phyloP scores from a whole-genome alignment of 2,888 invertebrate species.

The Drosophila differens region DNA sequence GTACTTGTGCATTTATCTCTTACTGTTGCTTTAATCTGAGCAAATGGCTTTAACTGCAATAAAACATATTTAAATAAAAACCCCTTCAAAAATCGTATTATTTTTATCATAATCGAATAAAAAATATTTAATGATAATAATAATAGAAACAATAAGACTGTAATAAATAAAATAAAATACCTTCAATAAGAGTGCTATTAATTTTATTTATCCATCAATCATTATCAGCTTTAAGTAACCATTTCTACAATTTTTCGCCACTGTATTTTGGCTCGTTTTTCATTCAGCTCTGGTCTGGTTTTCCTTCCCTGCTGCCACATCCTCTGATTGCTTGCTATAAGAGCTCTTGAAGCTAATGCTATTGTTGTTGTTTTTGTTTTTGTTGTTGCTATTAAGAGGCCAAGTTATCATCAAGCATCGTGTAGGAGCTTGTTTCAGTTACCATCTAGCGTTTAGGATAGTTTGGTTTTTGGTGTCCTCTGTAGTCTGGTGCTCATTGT shows the following conservation, averaged over 20 bases:
- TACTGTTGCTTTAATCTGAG: background rate
- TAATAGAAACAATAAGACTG: background rate
- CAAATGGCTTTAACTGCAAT: background rate
- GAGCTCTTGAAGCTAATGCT: slow-evolving; percentile 7
- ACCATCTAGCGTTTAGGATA: slow-evolving; percentile 33
- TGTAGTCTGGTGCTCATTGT: slow-evolving; percentile 27
- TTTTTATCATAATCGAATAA: background rate
- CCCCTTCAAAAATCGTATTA: background rate
- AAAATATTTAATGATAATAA: background rate
- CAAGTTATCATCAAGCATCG: slow-evolving; percentile 48
- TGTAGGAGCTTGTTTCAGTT: slow-evolving; percentile 12
- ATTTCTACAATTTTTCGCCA: slow-evolving; percentile 16
- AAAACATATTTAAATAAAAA: background rate
- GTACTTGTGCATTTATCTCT: background rate
- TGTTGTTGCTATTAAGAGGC: slow-evolving; percentile 39
- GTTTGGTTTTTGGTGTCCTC: slow-evolving; percentile 39
- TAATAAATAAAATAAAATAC: background rate
- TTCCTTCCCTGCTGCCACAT: background rate
- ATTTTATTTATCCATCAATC: background rate
- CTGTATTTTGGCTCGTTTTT: slow-evolving; percentile 29
- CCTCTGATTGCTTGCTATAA: slow-evolving; percentile 5
- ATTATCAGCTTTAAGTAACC: background rate
- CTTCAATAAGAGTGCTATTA: background rate
- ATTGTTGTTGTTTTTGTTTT: slow-evolving; percentile 2
- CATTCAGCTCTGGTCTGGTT: background rate